phyloP scores from a whole-genome alignment of 2,113 vertebrate genomes.

The Geococcyx californianus region DNA sequence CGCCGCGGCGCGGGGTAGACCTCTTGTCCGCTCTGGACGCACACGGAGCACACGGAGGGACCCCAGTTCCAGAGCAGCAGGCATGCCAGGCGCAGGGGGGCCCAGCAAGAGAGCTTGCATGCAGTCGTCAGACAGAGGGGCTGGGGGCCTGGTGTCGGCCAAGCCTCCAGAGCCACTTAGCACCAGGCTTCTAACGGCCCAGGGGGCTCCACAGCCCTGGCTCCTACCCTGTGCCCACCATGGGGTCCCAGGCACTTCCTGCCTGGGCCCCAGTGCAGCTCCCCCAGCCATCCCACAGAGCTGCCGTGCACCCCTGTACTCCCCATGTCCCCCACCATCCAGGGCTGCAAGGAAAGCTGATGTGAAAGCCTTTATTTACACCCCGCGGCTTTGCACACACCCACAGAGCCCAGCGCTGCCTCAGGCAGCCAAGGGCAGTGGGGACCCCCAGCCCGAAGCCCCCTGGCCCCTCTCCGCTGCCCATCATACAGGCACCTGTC shows the following conservation, averaged over 20 bases:
- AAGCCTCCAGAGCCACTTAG: constrained; percentile 47
- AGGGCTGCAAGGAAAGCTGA: fast-evolving
- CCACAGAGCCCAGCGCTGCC: background rate
- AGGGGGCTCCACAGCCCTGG: background rate
- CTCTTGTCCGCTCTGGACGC: no score
- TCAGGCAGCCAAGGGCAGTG: background rate
- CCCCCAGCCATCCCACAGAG: background rate
- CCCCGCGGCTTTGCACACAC: background rate
- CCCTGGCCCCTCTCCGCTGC: fast-evolving
- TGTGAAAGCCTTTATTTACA: background rate
- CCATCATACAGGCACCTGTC: background rate
- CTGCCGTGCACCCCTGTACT: background rate
- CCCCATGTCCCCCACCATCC: background rate
- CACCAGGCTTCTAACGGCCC: constrained; percentile 21
- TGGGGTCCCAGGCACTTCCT: background rate
- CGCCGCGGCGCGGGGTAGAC: no score
- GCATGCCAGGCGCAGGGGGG: background rate
- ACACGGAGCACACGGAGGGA: no score
- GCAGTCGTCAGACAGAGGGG: constrained; percentile 8
- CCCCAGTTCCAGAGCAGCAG: fast-evolving
- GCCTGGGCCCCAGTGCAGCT: background rate
- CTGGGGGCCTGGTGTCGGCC: background rate
- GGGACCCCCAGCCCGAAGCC: background rate
- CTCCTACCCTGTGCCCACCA: background rate
- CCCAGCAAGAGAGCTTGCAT: constrained; percentile 32